Evolutionary conservation across 2,888 invertebrate genomes (phyloP).

Genomic region (Aporophyla lueneburgensis): DNA sequence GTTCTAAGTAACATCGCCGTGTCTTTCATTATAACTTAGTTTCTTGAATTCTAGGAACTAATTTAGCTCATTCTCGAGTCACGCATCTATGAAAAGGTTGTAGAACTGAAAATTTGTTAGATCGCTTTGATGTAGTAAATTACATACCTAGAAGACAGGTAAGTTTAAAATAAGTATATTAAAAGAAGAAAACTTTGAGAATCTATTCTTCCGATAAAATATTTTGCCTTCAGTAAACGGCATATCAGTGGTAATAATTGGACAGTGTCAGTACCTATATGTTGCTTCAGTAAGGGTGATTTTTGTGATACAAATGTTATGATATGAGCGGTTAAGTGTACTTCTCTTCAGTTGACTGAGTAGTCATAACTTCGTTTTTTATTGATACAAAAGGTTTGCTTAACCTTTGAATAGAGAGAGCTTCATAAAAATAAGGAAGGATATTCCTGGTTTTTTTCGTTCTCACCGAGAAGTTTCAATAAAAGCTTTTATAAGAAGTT

Average conservation of each 20-base stretch:
- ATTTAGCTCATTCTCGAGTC: not conserved
- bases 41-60: constrained; percentile 17
- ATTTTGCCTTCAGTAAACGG: too few relatives aligned
- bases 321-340: not conserved
- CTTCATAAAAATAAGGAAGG: constrained; percentile 29
- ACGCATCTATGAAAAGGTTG: not conserved
- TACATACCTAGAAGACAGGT: not conserved
- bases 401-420: constrained; percentile 28
- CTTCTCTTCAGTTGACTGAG: not conserved
- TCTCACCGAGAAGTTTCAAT: constrained; percentile 60
- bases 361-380: not conserved
- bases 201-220: too few relatives aligned
- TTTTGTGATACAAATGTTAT: not conserved
- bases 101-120: constrained; percentile 2
- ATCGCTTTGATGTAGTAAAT: not conserved
- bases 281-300: not conserved
- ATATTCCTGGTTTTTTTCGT: not conserved
- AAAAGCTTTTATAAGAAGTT: constrained; percentile 75
- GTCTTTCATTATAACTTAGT: constrained; percentile 1
- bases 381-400: constrained; percentile 9
- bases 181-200: too few relatives aligned
- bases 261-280: not conserved
- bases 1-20: not conserved
- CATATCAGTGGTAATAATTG: not conserved
- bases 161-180: not conserved